Percentiles rank a stretch among this genome's conserved stretches.
Evolutionary conservation across 2,797 vertebrate genomes (phyloP).

Genomic region (Phaenicophaeus curvirostris): DNA sequence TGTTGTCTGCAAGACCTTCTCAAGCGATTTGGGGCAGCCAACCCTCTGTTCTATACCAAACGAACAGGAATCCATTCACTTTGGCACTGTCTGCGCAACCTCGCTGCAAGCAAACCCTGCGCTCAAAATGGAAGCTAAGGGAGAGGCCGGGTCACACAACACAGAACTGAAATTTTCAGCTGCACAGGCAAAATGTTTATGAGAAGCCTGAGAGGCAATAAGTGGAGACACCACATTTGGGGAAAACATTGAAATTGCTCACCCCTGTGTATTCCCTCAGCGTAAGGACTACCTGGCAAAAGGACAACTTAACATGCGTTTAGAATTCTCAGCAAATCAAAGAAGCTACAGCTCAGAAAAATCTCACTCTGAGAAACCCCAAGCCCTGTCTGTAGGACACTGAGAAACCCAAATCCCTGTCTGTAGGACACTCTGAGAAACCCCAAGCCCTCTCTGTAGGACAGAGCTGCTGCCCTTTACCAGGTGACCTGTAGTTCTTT

Average conservation of each 20-base stretch:
- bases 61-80: no score
- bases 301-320: no score
- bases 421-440: no score
- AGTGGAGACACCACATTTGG: accelerated
- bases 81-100: background rate
- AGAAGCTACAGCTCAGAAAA: background rate
- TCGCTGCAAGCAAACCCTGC: background rate
- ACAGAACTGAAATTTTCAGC: accelerated
- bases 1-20: no score
- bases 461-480: accelerated
- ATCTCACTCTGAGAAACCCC: accelerated
- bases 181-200: background rate
- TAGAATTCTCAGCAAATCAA: background rate
- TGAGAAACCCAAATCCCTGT: no score
- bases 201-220: no score
- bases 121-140: background rate
- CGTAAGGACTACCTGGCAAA: no score
- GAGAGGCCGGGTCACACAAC: background rate
- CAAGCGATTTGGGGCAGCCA: no score
- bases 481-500: background rate
- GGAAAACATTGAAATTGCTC: accelerated
- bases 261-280: no score
- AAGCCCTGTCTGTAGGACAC: accelerated
- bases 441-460: no score
- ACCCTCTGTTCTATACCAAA: no score